Percentiles rank a stretch among this genome's conserved stretches.
Conservation (phyloP, 2,888 invertebrate species). For the Polyploca ridens region DNA sequence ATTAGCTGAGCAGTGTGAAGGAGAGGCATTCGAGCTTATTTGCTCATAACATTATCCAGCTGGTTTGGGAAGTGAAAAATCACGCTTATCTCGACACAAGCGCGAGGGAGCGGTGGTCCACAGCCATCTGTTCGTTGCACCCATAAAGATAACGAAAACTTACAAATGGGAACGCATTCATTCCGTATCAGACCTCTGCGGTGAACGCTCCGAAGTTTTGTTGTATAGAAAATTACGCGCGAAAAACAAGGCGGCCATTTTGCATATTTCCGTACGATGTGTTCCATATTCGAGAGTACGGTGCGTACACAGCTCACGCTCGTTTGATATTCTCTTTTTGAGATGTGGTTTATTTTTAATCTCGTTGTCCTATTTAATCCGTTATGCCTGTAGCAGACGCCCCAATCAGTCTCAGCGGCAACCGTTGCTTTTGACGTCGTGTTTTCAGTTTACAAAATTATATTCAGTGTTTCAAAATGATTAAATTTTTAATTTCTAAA, state of each 20-base stretch:
- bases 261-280: slow-evolving; percentile 79
- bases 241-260: slow-evolving; percentile 77
- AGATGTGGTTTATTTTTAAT: slow-evolving; percentile 83
- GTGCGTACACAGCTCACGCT: slow-evolving; percentile 70
- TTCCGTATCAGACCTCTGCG: slow-evolving; percentile 70
- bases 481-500: slow-evolving; percentile 67
- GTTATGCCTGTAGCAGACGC: slow-evolving; percentile 73
- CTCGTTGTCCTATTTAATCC: slow-evolving; percentile 84
- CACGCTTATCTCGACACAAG: slow-evolving; percentile 79
- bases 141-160: slow-evolving; percentile 81
- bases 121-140: slow-evolving; percentile 83
- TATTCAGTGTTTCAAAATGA: slow-evolving; percentile 40
- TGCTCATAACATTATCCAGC: slow-evolving; percentile 74
- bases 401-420: slow-evolving; percentile 78
- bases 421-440: slow-evolving; percentile 74
- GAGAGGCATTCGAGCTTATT: slow-evolving; percentile 70
- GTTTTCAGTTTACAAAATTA: slow-evolving; percentile 58
- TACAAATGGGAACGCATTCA: slow-evolving; percentile 75
- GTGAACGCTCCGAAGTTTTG: slow-evolving; percentile 58
- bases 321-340: slow-evolving; percentile 78
- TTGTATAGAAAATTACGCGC: slow-evolving; percentile 67
- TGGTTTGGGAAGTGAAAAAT: slow-evolving; percentile 82
- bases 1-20: slow-evolving; percentile 70
- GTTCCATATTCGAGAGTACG: slow-evolving; percentile 82
- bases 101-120: slow-evolving; percentile 74